Base-by-base conservation (phyloP, 1,140 invertebrate genomes). In the Amyelois transitella region DNA sequence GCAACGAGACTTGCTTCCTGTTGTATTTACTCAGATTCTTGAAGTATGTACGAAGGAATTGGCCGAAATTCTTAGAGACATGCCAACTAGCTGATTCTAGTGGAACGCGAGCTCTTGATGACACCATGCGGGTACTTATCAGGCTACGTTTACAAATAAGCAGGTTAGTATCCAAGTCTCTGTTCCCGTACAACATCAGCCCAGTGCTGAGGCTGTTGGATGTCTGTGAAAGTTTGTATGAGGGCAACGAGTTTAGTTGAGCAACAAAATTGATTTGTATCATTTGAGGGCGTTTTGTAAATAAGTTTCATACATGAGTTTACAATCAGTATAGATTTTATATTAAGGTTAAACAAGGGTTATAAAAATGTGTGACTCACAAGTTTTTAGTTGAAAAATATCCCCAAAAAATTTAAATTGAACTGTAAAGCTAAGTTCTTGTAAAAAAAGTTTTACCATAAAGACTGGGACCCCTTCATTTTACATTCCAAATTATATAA, bases 101-200 rank as follows among this genome's bases (percentile, higher is more conserved):
- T 18, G 88, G 89, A 1, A 86, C 81, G 2, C 90, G 93, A 62
- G 94, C 94, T 55, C 80, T 96, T 18, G 94, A 96, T 64, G 92
- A 94, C 68, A 95, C 94, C 20, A 97, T 97, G 95, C 91, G 92
- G 53, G 93, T 96, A 20, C 81, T 97, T 7, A 96, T 95, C 69
- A 89, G 94, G 55, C 86, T 97, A 20, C 91, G 95, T 61, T 88
- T 95, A 62, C 93, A 95, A 61, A 95, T 97, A 61, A 94, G 94
- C 66, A 91, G 95, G 74, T 87, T 97, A 58, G 95, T 96, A 6
- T 93, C 94, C 0, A 94, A 93, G 65, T 91, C 94, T 54, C 86
- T 97, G 8, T 97, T 97, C 79, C 95, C 96, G 0, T 97, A 97
- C 77, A 96, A 97, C 82, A 96, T 97, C 69, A 95, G 93, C 77